These are phyloP conservation scores for Catostomus latipinnis DNA, from an alignment of 2,797 vertebrate genomes.

Conservation along the genomic window DNA sequence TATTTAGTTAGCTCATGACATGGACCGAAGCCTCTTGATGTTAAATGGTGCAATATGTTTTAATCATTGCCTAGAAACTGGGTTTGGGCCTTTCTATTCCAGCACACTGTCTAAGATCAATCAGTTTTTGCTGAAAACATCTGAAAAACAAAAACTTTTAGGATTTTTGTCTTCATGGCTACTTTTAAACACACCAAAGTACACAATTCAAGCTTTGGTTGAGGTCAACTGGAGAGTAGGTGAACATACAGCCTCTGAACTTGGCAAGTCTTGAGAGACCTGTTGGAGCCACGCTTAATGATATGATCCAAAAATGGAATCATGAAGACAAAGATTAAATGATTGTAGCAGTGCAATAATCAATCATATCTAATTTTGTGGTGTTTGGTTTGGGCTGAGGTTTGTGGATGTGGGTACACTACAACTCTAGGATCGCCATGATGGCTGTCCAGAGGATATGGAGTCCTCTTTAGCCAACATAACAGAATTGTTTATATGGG, in stretches of 20 bases:
- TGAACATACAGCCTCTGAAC: constrained; percentile 10
- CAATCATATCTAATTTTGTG: constrained; percentile 47
- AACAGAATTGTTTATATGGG: constrained; percentile 52
- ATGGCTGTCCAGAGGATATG: constrained; percentile 45
- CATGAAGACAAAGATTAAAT: constrained; percentile 43
- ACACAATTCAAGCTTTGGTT: not conserved
- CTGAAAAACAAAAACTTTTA: constrained; percentile 1
- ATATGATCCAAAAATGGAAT: constrained; percentile 50
- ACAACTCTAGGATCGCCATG: constrained; percentile 9
- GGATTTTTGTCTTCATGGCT: constrained; percentile 14
- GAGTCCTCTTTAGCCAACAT: constrained; percentile 57
- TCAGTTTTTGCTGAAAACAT: not conserved
- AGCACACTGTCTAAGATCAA: constrained; percentile 3
- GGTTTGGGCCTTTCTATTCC: constrained; percentile 41
- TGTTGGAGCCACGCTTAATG: constrained; percentile 45
- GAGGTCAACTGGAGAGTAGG: constrained; percentile 26
- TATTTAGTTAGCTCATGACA: constrained; percentile 62
- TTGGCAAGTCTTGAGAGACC: constrained; percentile 37
- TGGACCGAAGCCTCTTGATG: constrained; percentile 51
- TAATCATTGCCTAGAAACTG: constrained; percentile 42
- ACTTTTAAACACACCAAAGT: constrained; percentile 40
- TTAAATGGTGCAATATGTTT: constrained; percentile 54
- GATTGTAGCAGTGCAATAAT: constrained; percentile 45
- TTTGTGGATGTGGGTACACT: constrained; percentile 8
- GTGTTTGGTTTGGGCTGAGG: constrained; percentile 47